phyloP scores from a whole-genome alignment of 2,113 vertebrate species.

The Pseudolaguvia tuberculata region DNA sequence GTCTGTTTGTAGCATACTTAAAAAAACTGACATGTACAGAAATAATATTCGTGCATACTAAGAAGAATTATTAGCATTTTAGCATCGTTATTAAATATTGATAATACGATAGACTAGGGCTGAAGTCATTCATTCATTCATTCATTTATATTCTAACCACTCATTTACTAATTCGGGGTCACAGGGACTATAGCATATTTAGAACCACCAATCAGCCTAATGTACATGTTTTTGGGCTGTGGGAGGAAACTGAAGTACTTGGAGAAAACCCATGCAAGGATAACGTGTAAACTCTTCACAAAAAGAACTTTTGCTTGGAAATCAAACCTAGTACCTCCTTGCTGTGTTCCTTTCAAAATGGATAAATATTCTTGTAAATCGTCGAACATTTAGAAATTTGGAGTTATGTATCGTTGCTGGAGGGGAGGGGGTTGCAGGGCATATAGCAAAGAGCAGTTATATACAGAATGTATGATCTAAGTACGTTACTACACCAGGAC shows the following conservation, averaged over 20 bases:
- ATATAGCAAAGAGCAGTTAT: conserved; percentile 16
- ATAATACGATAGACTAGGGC: not conserved
- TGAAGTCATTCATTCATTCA: no score
- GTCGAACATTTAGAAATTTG: not conserved
- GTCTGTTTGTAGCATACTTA: no score
- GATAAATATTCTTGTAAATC: not conserved
- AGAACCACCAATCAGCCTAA: no score
- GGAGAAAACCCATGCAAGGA: no score
- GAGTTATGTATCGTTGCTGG: not conserved
- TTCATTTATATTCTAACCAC: no score
- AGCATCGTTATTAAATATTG: not conserved
- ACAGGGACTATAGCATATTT: not conserved
- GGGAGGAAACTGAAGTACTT: no score
- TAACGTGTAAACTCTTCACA: no score
- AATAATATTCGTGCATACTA: not conserved
- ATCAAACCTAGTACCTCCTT: no score
- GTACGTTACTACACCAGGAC: conserved; percentile 2
- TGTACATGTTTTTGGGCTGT: no score
- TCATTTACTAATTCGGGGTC: no score
- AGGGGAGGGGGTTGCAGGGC: not conserved
- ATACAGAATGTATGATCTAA: not conserved
- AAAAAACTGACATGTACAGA: not conserved
- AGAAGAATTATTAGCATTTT: not conserved
- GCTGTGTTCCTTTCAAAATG: no score
- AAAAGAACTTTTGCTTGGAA: no score